Conservation (phyloP, 2,888 invertebrate genomes). For the Unio pictorum region DNA sequence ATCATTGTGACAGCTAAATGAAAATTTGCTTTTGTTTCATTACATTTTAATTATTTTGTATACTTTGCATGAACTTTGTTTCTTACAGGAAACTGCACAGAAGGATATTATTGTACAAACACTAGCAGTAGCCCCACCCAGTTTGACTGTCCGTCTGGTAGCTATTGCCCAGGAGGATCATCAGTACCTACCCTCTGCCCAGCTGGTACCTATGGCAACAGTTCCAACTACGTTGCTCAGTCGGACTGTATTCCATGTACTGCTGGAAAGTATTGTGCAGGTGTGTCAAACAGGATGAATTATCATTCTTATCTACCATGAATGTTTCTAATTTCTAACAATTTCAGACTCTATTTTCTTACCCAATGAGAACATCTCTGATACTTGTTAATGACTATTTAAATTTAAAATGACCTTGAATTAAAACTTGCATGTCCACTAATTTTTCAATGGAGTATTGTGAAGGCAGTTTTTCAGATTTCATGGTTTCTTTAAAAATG, state of each 20-base stretch:
- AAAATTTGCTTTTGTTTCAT: neutral
- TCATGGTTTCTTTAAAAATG: no score
- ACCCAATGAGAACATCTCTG: no score
- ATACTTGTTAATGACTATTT: no score
- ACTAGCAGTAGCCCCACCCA: constrained; percentile 60
- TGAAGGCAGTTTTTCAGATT: no score
- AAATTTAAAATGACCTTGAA: no score
- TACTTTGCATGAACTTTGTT: neutral
- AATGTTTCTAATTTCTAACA: no score
- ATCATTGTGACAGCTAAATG: no score
- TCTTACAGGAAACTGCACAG: constrained; percentile 57
- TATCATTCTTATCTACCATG: no score
- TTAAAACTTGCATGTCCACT: no score
- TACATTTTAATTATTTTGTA: neutral
- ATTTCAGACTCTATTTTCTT: no score
- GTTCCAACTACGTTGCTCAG: constrained; percentile 40
- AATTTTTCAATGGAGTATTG: no score
- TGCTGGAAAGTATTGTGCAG: constrained; percentile 62
- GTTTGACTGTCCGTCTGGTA: constrained; percentile 61
- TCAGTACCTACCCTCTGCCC: constrained; percentile 59
- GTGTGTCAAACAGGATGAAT: constrained; percentile 30
- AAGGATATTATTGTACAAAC: constrained; percentile 66
- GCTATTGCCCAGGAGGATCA: constrained; percentile 64
- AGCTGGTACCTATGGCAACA: constrained; percentile 62
- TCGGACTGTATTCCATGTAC: constrained; percentile 59